A percentile compares a stretch with the other conserved stretches of the same genome.
Conservation (phyloP, 2,113 vertebrate species). For the Pollachius pollachius region DNA sequence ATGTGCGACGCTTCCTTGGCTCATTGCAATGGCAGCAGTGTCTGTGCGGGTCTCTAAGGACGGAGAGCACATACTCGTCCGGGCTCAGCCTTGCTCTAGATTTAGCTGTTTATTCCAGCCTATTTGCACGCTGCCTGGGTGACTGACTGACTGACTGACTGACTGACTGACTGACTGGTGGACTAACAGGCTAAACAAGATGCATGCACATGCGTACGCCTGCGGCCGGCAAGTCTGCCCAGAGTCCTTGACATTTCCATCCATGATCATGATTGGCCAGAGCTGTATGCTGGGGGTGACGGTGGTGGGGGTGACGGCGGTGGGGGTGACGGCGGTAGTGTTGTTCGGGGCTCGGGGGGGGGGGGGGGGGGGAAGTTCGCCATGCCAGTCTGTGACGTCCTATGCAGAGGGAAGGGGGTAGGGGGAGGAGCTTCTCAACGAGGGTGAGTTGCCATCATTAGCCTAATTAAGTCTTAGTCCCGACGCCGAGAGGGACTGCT, state of each 20-base stretch:
- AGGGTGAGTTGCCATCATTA: constrained; percentile 55
- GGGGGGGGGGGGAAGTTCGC: constrained; percentile 11
- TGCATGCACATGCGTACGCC: constrained; percentile 34
- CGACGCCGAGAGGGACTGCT: constrained; percentile 36
- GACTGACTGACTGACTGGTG: constrained; percentile 17
- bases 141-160: constrained; percentile 28
- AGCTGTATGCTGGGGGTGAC: constrained; percentile 25
- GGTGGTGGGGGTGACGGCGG: constrained; percentile 2
- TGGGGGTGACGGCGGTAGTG: not conserved
- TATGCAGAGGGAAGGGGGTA: too few relatives aligned
- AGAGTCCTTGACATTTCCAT: constrained; percentile 59
- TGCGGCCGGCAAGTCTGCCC: constrained; percentile 30
- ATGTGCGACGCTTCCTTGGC: not conserved
- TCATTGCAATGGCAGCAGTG: constrained; percentile 5
- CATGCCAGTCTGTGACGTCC: constrained; percentile 39
- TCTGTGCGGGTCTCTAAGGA: not conserved
- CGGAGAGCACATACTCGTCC: not conserved
- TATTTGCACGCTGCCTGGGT: constrained; percentile 37
- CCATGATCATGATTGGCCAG: constrained; percentile 37
- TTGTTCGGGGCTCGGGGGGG: too few relatives aligned
- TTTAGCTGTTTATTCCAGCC: constrained; percentile 26
- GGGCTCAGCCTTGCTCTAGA: constrained; percentile 25
- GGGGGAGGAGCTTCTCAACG: constrained; percentile 34
- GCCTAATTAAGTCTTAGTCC: constrained; percentile 56
- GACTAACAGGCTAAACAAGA: constrained; percentile 50